These are phyloP conservation scores for Stenichneumon culpator DNA, from an alignment of 2,888 invertebrate species.

Conservation along the genomic window DNA sequence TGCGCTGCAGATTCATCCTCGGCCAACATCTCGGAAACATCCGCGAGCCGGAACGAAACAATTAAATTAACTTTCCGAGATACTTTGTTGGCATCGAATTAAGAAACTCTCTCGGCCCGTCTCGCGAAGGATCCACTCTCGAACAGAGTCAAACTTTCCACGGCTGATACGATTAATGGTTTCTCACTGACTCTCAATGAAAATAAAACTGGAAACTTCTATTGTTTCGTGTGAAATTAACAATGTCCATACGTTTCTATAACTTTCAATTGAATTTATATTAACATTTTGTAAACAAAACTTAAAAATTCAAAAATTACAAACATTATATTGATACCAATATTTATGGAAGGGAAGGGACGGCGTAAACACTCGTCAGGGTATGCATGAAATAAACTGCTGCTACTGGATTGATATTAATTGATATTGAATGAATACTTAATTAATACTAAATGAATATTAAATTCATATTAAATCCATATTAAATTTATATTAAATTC, in stretches of 20 bases:
- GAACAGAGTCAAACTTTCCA: neutral
- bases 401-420: too few species aligned
- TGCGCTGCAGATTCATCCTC: neutral
- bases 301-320: neutral
- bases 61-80: neutral
- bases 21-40: neutral
- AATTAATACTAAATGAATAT: too few species aligned
- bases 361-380: too few species aligned
- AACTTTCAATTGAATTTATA: neutral
- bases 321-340: too few species aligned
- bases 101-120: neutral
- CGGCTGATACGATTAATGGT: neutral
- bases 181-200: neutral
- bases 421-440: too few species aligned
- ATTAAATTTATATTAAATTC: neutral
- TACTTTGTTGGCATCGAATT: conserved; percentile 9
- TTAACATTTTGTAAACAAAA: neutral
- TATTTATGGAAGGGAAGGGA: too few species aligned
- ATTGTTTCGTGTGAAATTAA: neutral
- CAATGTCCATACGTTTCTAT: neutral
- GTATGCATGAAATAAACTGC: too few species aligned
- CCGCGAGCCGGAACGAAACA: neutral
- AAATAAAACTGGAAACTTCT: neutral
- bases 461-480: too few species aligned
- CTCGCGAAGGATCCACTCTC: neutral